These are phyloP conservation scores for Ferdinandea cuprea DNA, from an alignment of 2,888 invertebrate species.

Conservation along the genomic window DNA sequence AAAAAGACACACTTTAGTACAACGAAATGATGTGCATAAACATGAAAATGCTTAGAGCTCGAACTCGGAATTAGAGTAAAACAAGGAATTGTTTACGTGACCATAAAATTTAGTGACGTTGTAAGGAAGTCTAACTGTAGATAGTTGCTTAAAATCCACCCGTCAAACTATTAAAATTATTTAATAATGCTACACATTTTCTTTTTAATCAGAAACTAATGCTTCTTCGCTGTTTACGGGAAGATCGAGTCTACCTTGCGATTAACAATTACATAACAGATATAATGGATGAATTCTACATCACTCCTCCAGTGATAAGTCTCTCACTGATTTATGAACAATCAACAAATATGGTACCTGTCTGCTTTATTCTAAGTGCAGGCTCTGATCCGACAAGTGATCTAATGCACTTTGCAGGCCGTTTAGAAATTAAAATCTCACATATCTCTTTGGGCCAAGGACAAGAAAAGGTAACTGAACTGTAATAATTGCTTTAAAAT, in stretches of 20 bases:
- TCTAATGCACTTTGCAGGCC: conserved; percentile 90
- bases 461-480: conserved; percentile 89
- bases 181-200: too few species aligned
- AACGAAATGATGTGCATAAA: too few species aligned
- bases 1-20: too few species aligned
- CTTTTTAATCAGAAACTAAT: conserved; percentile 86
- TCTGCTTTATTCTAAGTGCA: conserved; percentile 96
- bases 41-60: too few species aligned
- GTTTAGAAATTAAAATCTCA: conserved; percentile 90
- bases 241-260: conserved; percentile 94
- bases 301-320: conserved; percentile 93
- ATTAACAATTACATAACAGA: conserved; percentile 91
- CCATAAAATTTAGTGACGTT: too few species aligned
- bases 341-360: conserved; percentile 91
- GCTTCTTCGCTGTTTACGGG: conserved; percentile 94
- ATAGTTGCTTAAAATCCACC: too few species aligned
- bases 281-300: conserved; percentile 93
- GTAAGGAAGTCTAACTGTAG: too few species aligned
- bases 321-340: conserved; percentile 93
- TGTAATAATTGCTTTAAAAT: neutral
- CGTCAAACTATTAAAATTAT: too few species aligned
- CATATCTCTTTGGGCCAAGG: conserved; percentile 97
- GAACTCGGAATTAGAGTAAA: too few species aligned
- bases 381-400: conserved; percentile 97
- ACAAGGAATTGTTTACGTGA: too few species aligned